These are phyloP conservation scores for Andrena dorsata DNA, from an alignment of 2,888 invertebrate genomes.

Conservation along the genomic window DNA sequence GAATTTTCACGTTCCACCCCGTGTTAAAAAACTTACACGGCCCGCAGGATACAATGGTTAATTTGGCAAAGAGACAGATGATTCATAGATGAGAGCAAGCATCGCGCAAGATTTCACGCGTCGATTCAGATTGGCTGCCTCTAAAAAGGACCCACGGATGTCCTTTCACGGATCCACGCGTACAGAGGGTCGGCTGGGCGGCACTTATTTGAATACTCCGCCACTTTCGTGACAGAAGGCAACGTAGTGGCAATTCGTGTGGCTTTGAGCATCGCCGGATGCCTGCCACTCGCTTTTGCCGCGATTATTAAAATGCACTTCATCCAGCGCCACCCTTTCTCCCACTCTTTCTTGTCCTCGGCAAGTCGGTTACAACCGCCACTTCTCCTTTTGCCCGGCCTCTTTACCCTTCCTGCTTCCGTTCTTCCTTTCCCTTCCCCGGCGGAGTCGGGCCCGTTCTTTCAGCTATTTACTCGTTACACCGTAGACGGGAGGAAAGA, in stretches of 20 bases:
- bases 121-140: constrained; percentile 9
- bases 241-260: constrained; percentile 72
- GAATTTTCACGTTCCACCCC: neutral
- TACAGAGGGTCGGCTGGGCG: constrained; percentile 32
- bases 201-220: constrained; percentile 69
- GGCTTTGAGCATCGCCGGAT: constrained; percentile 60
- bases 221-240: constrained; percentile 67
- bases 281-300: constrained; percentile 64
- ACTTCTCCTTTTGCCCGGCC: constrained; percentile 50
- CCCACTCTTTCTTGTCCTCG: constrained; percentile 13
- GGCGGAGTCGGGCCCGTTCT: constrained; percentile 51
- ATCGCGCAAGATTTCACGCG: neutral
- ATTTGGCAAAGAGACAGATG: neutral
- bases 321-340: constrained; percentile 28
- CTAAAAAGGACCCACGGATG: constrained; percentile 24
- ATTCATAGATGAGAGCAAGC: too few species aligned
- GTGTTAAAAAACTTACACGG: neutral
- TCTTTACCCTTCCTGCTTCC: constrained; percentile 36
- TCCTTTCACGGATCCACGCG: constrained; percentile 34
- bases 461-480: constrained; percentile 75
- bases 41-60: neutral
- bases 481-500: constrained; percentile 41
- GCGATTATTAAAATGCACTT: constrained; percentile 76
- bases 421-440: constrained; percentile 30
- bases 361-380: constrained; percentile 29